Evolutionary conservation across 2,113 vertebrate genomes (phyloP).

Genomic region (Mastomys natalensis): DNA sequence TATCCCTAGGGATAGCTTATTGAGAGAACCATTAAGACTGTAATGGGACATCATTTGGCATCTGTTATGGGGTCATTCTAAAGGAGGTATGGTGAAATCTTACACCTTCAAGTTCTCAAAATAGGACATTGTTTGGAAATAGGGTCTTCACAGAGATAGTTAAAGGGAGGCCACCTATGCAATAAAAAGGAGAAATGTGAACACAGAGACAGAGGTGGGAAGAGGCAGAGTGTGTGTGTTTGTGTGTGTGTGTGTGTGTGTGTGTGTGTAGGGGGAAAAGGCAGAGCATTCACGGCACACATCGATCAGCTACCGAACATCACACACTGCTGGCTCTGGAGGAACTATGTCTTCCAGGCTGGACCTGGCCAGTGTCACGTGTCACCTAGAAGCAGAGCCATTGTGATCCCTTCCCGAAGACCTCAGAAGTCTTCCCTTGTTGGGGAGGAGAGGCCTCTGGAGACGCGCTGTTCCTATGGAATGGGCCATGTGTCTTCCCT

Average conservation of each 20-base stretch:
- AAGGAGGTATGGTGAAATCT: background rate
- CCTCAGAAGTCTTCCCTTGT: background rate
- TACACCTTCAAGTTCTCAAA: background rate
- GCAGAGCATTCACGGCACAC: background rate
- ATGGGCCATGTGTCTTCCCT: background rate
- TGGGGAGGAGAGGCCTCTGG: background rate
- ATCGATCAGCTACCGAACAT: fast-evolving
- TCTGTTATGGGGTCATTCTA: background rate
- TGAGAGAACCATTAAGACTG: background rate
- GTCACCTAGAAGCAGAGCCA: no score
- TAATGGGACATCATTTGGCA: background rate
- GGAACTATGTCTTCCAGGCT: background rate
- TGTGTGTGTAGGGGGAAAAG: no score
- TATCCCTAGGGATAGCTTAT: background rate
- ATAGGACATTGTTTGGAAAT: background rate
- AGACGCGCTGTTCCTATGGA: background rate
- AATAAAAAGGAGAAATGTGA: background rate
- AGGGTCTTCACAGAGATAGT: background rate
- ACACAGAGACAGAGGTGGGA: background rate
- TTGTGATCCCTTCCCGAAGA: background rate
- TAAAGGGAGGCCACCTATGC: background rate
- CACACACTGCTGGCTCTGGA: background rate
- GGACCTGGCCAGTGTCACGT: no score
- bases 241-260: no score
- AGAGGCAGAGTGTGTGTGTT: no score